These are phyloP conservation scores for Sitobion miscanthi DNA, from an alignment of 1,140 invertebrate species.

Conservation along the genomic window DNA sequence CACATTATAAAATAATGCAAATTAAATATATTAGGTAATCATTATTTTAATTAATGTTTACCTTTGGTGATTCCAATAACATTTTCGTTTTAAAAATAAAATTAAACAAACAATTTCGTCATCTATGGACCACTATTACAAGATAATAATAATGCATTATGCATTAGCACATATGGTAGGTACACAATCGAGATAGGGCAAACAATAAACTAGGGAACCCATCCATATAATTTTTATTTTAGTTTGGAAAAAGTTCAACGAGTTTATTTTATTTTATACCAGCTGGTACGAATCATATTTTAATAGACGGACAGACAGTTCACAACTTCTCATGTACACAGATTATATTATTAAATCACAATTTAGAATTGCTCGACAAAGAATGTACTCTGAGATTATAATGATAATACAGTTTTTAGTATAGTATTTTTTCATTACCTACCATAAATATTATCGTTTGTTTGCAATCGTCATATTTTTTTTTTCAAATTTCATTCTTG, in stretches of 20 bases:
- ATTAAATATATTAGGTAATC: not conserved
- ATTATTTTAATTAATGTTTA: not conserved
- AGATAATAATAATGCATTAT: not conserved
- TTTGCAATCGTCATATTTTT: not conserved
- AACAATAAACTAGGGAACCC: not conserved
- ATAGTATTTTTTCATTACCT: not conserved
- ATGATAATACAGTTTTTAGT: not conserved
- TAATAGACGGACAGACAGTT: not conserved
- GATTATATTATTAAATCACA: not conserved
- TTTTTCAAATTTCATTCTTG: not conserved
- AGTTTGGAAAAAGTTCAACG: not conserved
- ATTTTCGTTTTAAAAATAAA: not conserved
- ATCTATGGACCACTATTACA: not conserved
- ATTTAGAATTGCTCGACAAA: not conserved
- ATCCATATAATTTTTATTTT: not conserved
- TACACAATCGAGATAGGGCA: not conserved
- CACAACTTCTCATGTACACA: not conserved
- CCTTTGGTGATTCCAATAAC: not conserved
- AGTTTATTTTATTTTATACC: not conserved
- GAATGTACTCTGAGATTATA: not conserved
- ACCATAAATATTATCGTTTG: not conserved
- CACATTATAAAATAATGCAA: not conserved
- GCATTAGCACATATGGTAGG: not conserved
- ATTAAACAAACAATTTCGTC: not conserved
- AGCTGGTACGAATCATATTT: not conserved